A percentile compares a stretch with the other conserved stretches of the same genome.
Conservation (phyloP, 2,888 invertebrate genomes). For the Cerastis rubricosa region DNA sequence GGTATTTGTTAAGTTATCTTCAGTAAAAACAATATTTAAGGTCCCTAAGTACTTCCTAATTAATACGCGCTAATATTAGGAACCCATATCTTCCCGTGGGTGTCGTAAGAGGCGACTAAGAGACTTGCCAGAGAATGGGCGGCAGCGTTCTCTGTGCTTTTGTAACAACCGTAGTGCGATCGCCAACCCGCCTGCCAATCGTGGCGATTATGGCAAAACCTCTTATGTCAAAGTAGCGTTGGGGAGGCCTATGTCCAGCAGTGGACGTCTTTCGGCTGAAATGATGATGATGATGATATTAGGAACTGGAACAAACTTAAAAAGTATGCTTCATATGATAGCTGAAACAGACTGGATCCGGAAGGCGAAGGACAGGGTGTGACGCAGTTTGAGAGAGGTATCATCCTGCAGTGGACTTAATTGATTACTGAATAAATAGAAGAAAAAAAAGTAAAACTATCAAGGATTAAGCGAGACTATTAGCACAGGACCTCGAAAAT, state of each 20-base stretch:
- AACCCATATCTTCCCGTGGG: too few species aligned
- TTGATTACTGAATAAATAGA: neutral
- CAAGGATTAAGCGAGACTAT: conserved; percentile 1
- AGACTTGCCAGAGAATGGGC: too few species aligned
- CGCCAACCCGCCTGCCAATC: too few species aligned
- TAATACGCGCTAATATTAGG: neutral
- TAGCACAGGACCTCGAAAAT: conserved; percentile 30
- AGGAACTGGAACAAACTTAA: too few species aligned
- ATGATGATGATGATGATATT: too few species aligned
- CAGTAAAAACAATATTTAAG: neutral
- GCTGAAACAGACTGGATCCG: neutral
- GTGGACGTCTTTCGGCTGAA: too few species aligned
- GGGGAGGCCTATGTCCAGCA: too few species aligned
- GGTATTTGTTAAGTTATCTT: neutral
- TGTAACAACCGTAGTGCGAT: too few species aligned
- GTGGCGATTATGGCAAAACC: too few species aligned
- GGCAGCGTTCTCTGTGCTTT: too few species aligned
- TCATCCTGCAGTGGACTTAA: neutral
- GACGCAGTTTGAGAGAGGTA: neutral
- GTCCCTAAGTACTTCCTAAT: neutral
- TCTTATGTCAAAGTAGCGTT: too few species aligned
- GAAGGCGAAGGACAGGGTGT: neutral
- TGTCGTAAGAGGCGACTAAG: too few species aligned
- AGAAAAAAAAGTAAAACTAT: neutral
- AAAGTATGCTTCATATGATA: neutral